Conservation (phyloP, 2,888 invertebrate species). For the Agrypnus murinus region DNA sequence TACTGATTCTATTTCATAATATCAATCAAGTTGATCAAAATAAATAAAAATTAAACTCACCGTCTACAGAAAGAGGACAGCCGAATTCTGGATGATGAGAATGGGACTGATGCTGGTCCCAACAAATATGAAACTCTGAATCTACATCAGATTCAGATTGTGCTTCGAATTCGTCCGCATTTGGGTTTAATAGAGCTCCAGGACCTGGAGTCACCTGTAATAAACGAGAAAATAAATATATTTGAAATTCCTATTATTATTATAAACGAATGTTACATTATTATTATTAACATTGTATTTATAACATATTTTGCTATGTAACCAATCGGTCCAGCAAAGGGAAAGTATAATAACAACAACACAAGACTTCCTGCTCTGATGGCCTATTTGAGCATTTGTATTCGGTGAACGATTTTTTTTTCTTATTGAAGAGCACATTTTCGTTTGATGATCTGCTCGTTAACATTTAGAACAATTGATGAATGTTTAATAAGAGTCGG, state of each 20-base stretch:
- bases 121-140: conserved; percentile 55
- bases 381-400: conserved; percentile 60
- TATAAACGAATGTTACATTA: too few species aligned
- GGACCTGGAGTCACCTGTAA: conserved; percentile 66
- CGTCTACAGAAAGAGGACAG: conserved; percentile 60
- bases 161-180: conserved; percentile 68
- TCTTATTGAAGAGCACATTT: too few species aligned
- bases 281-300: too few species aligned
- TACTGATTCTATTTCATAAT: neutral
- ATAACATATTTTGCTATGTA: conserved; percentile 56
- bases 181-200: conserved; percentile 64
- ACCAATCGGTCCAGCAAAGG: conserved; percentile 60
- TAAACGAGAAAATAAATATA: too few species aligned
- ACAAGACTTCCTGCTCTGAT: conserved; percentile 62
- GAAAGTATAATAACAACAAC: conserved; percentile 60
- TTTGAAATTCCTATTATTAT: too few species aligned
- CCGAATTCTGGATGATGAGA: conserved; percentile 55
- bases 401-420: conserved; percentile 41
- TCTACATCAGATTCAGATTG: conserved; percentile 63
- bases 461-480: too few species aligned
- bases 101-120: conserved; percentile 36
- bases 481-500: too few species aligned
- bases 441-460: too few species aligned
- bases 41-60: conserved; percentile 53
- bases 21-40: neutral